Conservation (phyloP, 2,888 invertebrate species). For the Lymantria monacha region DNA sequence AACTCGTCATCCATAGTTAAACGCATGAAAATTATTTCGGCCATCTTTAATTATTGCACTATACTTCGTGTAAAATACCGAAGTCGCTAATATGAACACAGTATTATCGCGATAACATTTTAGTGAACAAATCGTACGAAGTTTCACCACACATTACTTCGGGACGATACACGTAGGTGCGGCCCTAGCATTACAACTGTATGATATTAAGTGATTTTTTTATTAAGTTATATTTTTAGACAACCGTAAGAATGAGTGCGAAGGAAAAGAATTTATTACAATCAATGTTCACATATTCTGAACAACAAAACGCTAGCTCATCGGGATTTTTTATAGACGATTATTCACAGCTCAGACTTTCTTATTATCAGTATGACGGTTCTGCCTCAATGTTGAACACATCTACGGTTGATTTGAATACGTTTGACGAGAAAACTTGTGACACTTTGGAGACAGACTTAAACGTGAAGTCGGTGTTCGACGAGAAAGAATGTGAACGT, state of each 20-base stretch:
- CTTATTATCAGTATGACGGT: conserved; percentile 45
- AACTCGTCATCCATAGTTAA: too few species aligned
- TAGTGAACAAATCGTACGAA: too few species aligned
- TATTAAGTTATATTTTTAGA: too few species aligned
- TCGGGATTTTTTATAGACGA: conserved; percentile 49
- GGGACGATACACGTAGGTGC: too few species aligned
- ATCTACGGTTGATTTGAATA: conserved; percentile 9
- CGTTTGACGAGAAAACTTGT: conserved; percentile 9
- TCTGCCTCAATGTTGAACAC: conserved; percentile 5
- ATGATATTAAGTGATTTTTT: too few species aligned
- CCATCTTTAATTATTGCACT: too few species aligned
- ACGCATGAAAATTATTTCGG: too few species aligned
- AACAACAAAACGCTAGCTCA: conserved; percentile 6
- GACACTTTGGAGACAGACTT: conserved; percentile 24
- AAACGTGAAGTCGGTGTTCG: conserved; percentile 19
- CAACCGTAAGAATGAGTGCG: conserved; percentile 16
- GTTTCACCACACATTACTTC: too few species aligned
- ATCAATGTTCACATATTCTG: conserved; percentile 7
- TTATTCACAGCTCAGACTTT: conserved; percentile 57
- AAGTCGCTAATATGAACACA: too few species aligned
- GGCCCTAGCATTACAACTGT: too few species aligned
- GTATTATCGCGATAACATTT: too few species aligned
- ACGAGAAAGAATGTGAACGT: conserved; percentile 25
- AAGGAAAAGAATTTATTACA: conserved; percentile 10
- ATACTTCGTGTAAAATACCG: too few species aligned